phyloP scores from a whole-genome alignment of 2,797 vertebrate species.

The Sarcoramphus papa region DNA sequence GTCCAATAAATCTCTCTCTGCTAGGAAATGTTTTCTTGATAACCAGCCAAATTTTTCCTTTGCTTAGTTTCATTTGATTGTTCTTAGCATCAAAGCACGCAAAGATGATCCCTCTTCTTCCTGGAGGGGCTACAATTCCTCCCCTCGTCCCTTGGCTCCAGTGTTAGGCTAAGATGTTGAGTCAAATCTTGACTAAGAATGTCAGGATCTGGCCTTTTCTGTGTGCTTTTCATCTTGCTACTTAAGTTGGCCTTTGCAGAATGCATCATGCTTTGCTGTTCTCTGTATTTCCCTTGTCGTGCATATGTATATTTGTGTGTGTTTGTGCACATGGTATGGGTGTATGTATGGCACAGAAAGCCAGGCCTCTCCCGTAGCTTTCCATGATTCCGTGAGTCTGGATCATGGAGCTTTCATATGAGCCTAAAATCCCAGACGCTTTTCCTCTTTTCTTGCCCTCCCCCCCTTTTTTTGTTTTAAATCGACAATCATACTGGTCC shows the following conservation, averaged over 20 bases:
- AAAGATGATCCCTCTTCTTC: not conserved
- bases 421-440: not conserved
- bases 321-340: not conserved
- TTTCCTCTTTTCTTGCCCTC: not conserved
- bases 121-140: not conserved
- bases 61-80: not conserved
- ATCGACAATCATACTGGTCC: not conserved
- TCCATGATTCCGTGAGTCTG: not conserved
- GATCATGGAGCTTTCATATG: not conserved
- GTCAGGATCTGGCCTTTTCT: not conserved
- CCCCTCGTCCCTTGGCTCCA: not conserved
- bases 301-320: not conserved
- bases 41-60: slow-evolving; percentile 5
- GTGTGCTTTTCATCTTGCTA: not conserved
- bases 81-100: slow-evolving; percentile 20
- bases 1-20: slow-evolving; percentile 42
- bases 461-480: not conserved
- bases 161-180: not conserved
- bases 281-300: not conserved
- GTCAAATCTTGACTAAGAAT: not conserved
- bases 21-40: slow-evolving; percentile 49
- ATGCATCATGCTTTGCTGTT: not conserved
- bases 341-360: not conserved
- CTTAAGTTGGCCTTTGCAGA: not conserved
- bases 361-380: not conserved